Percentiles rank a stretch among this genome's conserved stretches.
These are phyloP conservation scores for Butorides virescens DNA, from an alignment of 2,113 vertebrate genomes.

Conservation along the genomic window DNA sequence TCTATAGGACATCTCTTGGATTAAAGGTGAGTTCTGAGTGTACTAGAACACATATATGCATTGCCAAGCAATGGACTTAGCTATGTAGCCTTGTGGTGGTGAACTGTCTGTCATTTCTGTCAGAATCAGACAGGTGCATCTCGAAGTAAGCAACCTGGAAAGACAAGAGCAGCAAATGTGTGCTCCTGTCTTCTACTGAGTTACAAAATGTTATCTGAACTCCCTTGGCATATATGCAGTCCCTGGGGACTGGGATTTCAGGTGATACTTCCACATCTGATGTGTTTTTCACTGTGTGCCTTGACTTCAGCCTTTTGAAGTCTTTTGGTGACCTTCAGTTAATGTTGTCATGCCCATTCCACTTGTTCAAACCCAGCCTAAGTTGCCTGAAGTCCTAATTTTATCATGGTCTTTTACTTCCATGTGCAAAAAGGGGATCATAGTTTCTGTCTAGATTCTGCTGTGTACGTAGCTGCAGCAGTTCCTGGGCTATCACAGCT, in stretches of 20 bases:
- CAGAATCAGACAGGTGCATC: not conserved
- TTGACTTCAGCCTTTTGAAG: not conserved
- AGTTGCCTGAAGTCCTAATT: not conserved
- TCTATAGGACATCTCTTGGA: constrained; percentile 78
- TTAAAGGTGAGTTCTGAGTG: constrained; percentile 81
- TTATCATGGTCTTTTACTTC: not conserved
- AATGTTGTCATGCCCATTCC: not conserved
- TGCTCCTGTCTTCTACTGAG: not conserved
- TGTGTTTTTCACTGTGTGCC: not conserved
- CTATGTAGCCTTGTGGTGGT: not conserved
- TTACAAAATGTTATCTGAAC: not conserved
- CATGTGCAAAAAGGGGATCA: not conserved
- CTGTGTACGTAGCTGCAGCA: not conserved
- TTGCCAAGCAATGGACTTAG: not conserved
- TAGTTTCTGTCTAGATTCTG: not conserved
- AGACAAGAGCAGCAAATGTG: not conserved
- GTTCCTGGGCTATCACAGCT: not conserved
- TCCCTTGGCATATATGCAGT: not conserved
- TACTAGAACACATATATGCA: too few species aligned
- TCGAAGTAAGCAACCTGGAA: not conserved
- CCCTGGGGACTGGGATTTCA: not conserved
- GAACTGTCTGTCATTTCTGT: not conserved
- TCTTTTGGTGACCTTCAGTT: not conserved
- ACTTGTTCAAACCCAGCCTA: not conserved
- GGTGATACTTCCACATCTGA: not conserved